phyloP scores from a whole-genome alignment of 2,113 vertebrate species.

The Amazona guildingii region DNA sequence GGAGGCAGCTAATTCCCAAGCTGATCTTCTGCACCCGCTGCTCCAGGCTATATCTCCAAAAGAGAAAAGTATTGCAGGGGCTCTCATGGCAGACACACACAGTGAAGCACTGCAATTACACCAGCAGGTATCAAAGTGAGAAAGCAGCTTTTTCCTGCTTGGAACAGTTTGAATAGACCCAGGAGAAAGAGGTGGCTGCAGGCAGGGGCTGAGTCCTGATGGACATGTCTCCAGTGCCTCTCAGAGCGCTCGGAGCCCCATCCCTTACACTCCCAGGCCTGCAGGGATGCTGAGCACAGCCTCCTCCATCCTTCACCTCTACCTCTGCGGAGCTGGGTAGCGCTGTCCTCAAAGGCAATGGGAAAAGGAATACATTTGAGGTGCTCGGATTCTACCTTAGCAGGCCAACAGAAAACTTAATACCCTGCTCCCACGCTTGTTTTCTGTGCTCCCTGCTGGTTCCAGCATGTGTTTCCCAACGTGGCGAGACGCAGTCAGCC shows the following conservation, averaged over 20 bases:
- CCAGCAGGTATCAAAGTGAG: not conserved
- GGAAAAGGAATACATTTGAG: not conserved
- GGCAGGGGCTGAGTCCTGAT: not conserved
- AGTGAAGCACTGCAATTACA: not conserved
- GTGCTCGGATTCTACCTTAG: not conserved
- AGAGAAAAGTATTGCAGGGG: not conserved
- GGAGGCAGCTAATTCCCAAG: not conserved
- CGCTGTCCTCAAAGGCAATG: not conserved
- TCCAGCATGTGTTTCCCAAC: conserved; percentile 44
- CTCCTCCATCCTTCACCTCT: not conserved
- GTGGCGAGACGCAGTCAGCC: not conserved
- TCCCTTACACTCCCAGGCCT: not conserved
- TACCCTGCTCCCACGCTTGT: not conserved
- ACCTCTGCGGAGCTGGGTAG: accelerated
- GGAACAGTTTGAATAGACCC: not conserved
- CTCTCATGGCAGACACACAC: accelerated
- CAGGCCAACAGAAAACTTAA: not conserved
- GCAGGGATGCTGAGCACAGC: not conserved
- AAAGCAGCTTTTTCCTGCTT: not conserved
- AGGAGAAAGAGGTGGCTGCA: not conserved
- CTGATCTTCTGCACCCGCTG: not conserved
- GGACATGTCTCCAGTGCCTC: not conserved
- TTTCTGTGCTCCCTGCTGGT: conserved; percentile 22
- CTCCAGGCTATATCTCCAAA: not conserved
- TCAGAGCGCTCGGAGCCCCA: not conserved